These are phyloP conservation scores for Suncus etruscus DNA, from an alignment of 2,113 vertebrate genomes.

Conservation along the genomic window DNA sequence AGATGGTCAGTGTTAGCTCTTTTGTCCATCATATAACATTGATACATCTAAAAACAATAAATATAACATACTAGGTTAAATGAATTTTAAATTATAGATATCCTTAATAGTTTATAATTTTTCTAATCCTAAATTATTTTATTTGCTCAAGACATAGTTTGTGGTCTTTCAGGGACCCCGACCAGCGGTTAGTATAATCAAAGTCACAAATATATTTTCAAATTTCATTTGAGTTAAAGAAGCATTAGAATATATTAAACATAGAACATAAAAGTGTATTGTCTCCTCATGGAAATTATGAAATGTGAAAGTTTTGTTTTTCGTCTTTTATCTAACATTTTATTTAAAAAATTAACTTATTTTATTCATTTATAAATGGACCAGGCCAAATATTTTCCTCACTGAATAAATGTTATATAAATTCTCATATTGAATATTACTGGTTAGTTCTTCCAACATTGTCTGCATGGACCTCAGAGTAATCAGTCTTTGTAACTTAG, in stretches of 20 bases:
- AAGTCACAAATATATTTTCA: background rate
- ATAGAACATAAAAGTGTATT: background rate
- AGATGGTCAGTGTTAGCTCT: conserved; percentile 62
- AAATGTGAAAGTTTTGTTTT: conserved; percentile 25
- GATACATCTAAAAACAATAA: conserved; percentile 59
- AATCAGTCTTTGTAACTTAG: background rate
- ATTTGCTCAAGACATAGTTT: conserved; percentile 32
- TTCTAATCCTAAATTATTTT: conserved; percentile 46
- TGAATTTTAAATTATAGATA: background rate
- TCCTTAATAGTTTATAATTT: conserved; percentile 13
- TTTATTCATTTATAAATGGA: background rate
- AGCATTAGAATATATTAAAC: background rate
- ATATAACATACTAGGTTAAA: conserved; percentile 63
- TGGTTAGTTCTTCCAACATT: background rate
- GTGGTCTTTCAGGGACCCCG: too few species aligned
- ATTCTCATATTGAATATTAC: background rate
- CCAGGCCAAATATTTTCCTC: background rate
- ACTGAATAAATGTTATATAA: background rate
- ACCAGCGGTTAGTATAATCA: background rate
- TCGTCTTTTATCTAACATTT: conserved; percentile 8
- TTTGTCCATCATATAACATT: conserved; percentile 51
- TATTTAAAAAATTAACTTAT: conserved; percentile 12
- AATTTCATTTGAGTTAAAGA: conserved; percentile 3
- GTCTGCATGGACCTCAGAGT: background rate
- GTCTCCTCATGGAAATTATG: background rate